Percentiles rank a stretch among this genome's conserved stretches.
Evolutionary conservation across 2,888 invertebrate species (phyloP).

Genomic region (Malacosoma neustria): DNA sequence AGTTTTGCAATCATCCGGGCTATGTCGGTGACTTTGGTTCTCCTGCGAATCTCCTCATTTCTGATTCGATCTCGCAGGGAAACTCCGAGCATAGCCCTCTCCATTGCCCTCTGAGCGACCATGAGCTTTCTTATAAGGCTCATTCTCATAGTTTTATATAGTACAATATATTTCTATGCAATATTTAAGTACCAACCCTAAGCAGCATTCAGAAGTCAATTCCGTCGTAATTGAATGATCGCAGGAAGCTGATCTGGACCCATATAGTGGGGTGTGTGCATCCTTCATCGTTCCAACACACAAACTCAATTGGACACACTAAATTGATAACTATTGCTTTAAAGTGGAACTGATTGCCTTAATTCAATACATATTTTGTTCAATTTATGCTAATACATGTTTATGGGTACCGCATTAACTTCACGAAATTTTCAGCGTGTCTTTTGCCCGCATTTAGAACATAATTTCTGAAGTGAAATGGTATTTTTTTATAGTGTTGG

Average conservation of each 20-base stretch:
- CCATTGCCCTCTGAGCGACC: too few species aligned
- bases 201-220: slow-evolving; percentile 7
- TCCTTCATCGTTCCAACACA: slow-evolving; percentile 52
- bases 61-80: too few species aligned
- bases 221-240: slow-evolving; percentile 52
- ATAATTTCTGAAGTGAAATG: neutral
- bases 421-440: neutral
- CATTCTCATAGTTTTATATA: slow-evolving; percentile 2
- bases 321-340: slow-evolving; percentile 29
- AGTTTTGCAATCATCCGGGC: too few species aligned
- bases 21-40: too few species aligned
- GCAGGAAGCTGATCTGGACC: slow-evolving; percentile 45
- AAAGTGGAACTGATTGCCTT: slow-evolving; percentile 15
- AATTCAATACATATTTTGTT: slow-evolving; percentile 9
- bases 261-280: slow-evolving; percentile 41
- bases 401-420: neutral
- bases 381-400: neutral
- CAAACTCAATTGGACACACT: slow-evolving; percentile 42
- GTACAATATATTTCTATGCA: neutral
- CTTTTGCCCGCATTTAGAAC: neutral
- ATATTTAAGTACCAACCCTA: neutral
- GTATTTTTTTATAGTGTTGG: neutral
- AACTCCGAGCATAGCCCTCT: too few species aligned
- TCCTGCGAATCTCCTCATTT: too few species aligned
- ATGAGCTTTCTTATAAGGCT: too few species aligned